phyloP scores from a whole-genome alignment of 1,140 invertebrate genomes.

The Papilio aristodemus region DNA sequence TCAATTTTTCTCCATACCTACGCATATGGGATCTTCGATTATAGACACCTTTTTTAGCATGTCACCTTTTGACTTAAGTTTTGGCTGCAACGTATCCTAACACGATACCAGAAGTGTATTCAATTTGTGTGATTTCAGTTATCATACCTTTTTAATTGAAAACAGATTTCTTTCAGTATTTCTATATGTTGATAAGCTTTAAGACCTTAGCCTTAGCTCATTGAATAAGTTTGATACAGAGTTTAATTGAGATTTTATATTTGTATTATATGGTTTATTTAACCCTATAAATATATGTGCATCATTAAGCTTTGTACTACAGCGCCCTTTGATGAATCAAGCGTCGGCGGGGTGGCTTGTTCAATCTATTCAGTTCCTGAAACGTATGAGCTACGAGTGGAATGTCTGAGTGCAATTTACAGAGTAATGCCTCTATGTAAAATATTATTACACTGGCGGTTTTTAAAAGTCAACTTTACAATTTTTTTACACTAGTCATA shows the following conservation, averaged over 20 bases:
- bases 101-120: too few relatives aligned
- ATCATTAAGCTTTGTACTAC: slow-evolving; percentile 8
- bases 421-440: background rate
- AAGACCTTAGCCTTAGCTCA: background rate
- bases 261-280: background rate
- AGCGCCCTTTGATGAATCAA: slow-evolving; percentile 21
- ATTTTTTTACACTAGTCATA: too few relatives aligned
- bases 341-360: background rate
- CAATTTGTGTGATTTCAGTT: too few relatives aligned
- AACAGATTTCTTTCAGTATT: too few relatives aligned
- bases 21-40: too few relatives aligned
- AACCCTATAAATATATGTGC: background rate
- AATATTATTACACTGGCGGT: background rate
- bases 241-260: background rate
- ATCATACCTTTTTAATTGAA: too few relatives aligned
- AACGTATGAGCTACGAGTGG: slow-evolving; percentile 14
- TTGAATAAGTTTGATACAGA: background rate
- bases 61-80: too few relatives aligned
- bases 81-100: too few relatives aligned
- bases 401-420: slow-evolving; percentile 19
- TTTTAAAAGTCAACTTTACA: too few relatives aligned
- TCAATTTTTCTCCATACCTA: too few relatives aligned
- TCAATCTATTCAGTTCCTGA: slow-evolving; percentile 18
- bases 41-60: too few relatives aligned
- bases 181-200: background rate